Base-by-base conservation (phyloP, 2,888 invertebrate genomes). In the Hypomecis atomaria region DNA sequence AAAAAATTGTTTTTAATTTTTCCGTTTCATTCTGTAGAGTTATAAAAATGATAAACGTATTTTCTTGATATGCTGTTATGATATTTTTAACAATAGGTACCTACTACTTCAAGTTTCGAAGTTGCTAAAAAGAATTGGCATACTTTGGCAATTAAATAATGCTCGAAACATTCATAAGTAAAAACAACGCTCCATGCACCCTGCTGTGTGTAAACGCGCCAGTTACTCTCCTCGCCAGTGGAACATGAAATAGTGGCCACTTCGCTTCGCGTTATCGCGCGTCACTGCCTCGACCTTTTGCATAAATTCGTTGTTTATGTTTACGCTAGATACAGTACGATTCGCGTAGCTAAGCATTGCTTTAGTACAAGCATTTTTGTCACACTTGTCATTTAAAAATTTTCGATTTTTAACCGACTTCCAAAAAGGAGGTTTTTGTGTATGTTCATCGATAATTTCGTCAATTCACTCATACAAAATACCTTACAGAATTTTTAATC, bases 241-340 rank as follows among this genome's bases (percentile, higher is more conserved):
- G 59, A 52, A 59, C 47, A 60, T 65, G 60, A 65, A 57, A 60
- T 65, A 65, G 60, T 56, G 60, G 55, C 59, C 55, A 64, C 50
- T 59, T 59, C 59, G 44, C 44, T 48, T 55, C 59, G 55, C 33
- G 44, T 56, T 64, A 64, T 52, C 38, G 42, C 56, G 59, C 11
- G 37, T 52, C 56, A 50, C 56, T 59, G 64, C 55, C 38, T 47
- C 59, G 54, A 49, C 59, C 59, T 64, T 36, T 54, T 63, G 63
- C 55, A 63, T 63, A 45, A 43, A 54, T 36, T 54, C 36, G 7
- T 54, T 54, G 34, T 55, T 55, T 55, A 45, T 54, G 11, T 55
- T 55, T 55, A 45, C 37, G 40, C n/a, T 52, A 13, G 36, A 11
- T 57, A 62, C 57, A 62, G 62, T 33, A 10, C 57, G 57, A 47